Evolutionary conservation across 2,888 invertebrate genomes (phyloP).

Genomic region (Helleia helle): DNA sequence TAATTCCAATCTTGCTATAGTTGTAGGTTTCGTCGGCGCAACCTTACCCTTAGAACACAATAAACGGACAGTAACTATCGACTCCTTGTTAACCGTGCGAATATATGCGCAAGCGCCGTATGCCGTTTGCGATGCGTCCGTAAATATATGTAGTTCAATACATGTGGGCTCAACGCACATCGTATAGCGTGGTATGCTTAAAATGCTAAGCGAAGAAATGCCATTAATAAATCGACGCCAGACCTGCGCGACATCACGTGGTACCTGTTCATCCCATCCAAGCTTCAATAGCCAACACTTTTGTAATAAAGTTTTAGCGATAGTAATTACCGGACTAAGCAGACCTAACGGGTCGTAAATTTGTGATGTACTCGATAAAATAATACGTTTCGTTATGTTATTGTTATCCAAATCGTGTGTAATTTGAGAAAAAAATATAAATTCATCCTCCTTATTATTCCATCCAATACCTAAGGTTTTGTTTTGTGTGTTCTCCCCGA

Average conservation of each 20-base stretch:
- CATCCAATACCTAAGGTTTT: conserved; percentile 16
- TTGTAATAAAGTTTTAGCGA: conserved; percentile 21
- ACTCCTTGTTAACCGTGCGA: conserved; percentile 9
- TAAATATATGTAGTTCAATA: conserved; percentile 16
- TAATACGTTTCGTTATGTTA: conserved; percentile 10
- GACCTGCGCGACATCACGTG: background rate
- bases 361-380: conserved; percentile 18
- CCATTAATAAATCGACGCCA: background rate
- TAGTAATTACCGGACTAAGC: conserved; percentile 16
- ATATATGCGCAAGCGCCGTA: conserved; percentile 25
- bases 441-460: conserved; percentile 12
- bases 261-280: background rate
- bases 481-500: conserved; percentile 9
- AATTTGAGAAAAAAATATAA: conserved; percentile 11
- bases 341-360: conserved; percentile 23
- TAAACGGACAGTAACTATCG: conserved; percentile 15
- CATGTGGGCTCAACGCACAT: background rate
- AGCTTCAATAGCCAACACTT: background rate
- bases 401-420: background rate
- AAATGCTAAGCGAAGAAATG: background rate
- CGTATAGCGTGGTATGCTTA: background rate
- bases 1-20: conserved; percentile 25
- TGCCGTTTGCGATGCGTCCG: conserved; percentile 20
- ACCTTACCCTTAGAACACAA: conserved; percentile 24
- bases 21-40: conserved; percentile 21